Base-by-base conservation (phyloP, 2,888 invertebrate genomes). In the Salpingus planirostris region DNA sequence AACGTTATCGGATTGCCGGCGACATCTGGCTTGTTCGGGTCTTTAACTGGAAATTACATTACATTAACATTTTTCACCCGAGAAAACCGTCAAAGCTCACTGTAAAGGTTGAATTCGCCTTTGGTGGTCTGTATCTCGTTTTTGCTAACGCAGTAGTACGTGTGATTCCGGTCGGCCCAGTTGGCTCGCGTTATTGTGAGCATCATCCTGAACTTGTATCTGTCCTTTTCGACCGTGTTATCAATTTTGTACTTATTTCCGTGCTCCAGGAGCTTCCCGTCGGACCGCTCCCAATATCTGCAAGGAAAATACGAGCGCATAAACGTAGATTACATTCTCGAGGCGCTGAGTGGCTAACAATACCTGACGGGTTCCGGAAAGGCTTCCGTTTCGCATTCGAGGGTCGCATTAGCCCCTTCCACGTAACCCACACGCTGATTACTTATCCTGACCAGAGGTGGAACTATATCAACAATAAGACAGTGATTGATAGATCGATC, bases 371-470 rank as follows among this genome's bases (percentile, higher is more conserved):
- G 81, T 50, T 85, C 83, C 0, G 91, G 91, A 65, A 80, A 90
- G 0, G 89, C 88, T 67, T 92, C 90, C 13, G 89, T 78, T 64
- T 85, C 82, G 56, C 91, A 91, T 59, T 87, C 85, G 22, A 90
- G 65, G 22, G 74, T 71, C 1, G 78, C 85, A 2, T 74, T 76
- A 24, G 72, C 71, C 42, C 81, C 81, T 50, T 79, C 78, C 23
- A 74, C 70, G 0, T 79, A 80, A 27, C 80, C 81, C 31, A 88
- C 75, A 55, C 78, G 71, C 55, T 83, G 83, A 52, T 79, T 80
- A 30, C 78, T 77, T 18, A 90, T 84, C 30, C 79, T 71, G 47
- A 91, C 87, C 59, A 84, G 76, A 1, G 91, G 90, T 27, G 86
- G 76, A 66, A 91, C 90, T 91, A 69, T n/a, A 63, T 61, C 43